These are phyloP conservation scores for Melanerpes formicivorus DNA, from an alignment of 2,113 vertebrate genomes.

Conservation along the genomic window DNA sequence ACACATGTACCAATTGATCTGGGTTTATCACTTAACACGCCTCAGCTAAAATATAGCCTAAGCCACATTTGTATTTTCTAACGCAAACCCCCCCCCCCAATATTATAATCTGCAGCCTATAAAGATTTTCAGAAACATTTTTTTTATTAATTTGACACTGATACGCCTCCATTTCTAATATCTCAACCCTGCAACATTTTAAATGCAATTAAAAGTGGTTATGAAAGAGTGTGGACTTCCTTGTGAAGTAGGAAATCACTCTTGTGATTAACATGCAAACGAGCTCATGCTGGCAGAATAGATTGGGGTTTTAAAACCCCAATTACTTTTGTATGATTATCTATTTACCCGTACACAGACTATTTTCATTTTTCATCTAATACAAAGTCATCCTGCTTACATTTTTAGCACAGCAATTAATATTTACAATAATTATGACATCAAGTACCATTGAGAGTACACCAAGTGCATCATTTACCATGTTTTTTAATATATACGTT, in stretches of 20 bases:
- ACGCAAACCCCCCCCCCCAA: slow-evolving; percentile 73
- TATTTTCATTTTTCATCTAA: slow-evolving; percentile 97
- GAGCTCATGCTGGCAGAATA: slow-evolving; percentile 99
- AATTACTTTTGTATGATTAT: slow-evolving; percentile 99
- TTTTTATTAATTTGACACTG: slow-evolving; percentile 98
- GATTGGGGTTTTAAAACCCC: slow-evolving; percentile 99
- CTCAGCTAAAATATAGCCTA: slow-evolving; percentile 67
- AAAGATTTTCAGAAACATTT: slow-evolving; percentile 80
- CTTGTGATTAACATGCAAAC: slow-evolving; percentile 99
- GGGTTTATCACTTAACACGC: slow-evolving; percentile 50
- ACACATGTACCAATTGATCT: slow-evolving; percentile 38
- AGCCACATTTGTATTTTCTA: slow-evolving; percentile 64
- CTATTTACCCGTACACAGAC: slow-evolving; percentile 99
- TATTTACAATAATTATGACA: slow-evolving; percentile 86
- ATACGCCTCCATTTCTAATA: slow-evolving; percentile 98
- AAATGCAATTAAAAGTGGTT: slow-evolving; percentile 99
- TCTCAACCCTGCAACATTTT: slow-evolving; percentile 99
- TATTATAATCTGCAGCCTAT: slow-evolving; percentile 77
- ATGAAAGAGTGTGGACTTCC: slow-evolving; percentile 95
- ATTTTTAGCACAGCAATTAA: slow-evolving; percentile 85
- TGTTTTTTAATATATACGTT: slow-evolving; percentile 64
- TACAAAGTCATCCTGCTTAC: slow-evolving; percentile 85
- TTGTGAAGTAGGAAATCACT: slow-evolving; percentile 96
- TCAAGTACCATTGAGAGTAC: slow-evolving; percentile 76
- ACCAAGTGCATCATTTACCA: slow-evolving; percentile 72